These are phyloP conservation scores for Microtus richardsoni DNA, from an alignment of 2,113 vertebrate genomes.

Conservation along the genomic window DNA sequence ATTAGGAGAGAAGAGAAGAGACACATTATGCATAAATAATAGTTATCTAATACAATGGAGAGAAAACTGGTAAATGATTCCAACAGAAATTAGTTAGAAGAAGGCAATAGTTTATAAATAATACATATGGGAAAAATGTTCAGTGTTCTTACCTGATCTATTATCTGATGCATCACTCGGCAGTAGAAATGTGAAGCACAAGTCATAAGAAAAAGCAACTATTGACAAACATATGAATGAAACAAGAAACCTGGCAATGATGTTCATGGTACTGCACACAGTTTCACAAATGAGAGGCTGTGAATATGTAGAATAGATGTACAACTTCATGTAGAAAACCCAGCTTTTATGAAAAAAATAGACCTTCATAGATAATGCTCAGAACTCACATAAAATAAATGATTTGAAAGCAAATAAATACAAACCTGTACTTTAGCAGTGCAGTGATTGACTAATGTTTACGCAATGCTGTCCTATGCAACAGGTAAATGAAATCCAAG, in stretches of 20 bases:
- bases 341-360: not conserved
- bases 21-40: not conserved
- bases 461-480: not conserved
- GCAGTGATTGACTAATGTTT: not conserved
- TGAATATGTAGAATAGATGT: not conserved
- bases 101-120: not conserved
- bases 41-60: not conserved
- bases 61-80: not conserved
- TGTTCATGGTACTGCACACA: not conserved
- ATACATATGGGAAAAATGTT: not conserved
- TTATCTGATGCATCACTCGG: not conserved
- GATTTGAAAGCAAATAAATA: not conserved
- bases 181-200: not conserved
- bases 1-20: too few species aligned
- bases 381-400: not conserved
- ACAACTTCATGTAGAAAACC: not conserved
- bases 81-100: not conserved
- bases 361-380: not conserved
- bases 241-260: not conserved
- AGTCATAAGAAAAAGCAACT: not conserved
- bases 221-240: not conserved
- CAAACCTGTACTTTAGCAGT: not conserved
- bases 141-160: not conserved
- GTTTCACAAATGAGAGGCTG: not conserved
- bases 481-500: not conserved